Evolutionary conservation across 2,888 invertebrate species (phyloP).

Genomic region (Lasioglossum calceatum): DNA sequence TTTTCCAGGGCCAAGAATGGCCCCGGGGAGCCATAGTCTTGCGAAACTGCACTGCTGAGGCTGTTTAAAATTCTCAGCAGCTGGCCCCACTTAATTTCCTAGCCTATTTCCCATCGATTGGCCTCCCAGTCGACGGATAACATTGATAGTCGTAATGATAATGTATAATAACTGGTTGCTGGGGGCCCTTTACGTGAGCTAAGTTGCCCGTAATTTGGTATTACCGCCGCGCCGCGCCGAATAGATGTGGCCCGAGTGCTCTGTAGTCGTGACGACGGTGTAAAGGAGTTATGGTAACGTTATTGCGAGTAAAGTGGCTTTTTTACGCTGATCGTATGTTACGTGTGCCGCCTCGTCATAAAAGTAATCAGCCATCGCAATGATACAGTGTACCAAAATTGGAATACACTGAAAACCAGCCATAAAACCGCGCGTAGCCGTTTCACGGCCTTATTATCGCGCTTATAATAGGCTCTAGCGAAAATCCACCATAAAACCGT

Average conservation of each 20-base stretch:
- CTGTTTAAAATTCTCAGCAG: conserved; percentile 40
- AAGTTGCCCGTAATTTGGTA: conserved; percentile 32
- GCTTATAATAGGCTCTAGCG: neutral
- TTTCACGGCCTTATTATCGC: neutral
- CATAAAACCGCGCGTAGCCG: neutral
- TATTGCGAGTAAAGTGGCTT: conserved; percentile 18
- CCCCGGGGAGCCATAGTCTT: neutral
- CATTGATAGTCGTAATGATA: conserved; percentile 31
- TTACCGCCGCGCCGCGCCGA: neutral
- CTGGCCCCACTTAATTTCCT: conserved; percentile 16
- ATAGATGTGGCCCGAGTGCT: conserved; percentile 3
- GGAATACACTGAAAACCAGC: neutral
- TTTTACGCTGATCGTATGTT: conserved; percentile 1
- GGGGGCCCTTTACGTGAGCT: neutral
- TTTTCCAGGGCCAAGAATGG: conserved; percentile 40
- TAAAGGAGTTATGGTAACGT: conserved; percentile 10
- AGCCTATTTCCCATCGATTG: conserved; percentile 33
- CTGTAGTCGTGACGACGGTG: conserved; percentile 1
- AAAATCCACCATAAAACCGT: neutral
- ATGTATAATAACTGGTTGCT: conserved; percentile 3
- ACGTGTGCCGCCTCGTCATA: neutral
- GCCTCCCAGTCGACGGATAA: neutral
- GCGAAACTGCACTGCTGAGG: neutral
- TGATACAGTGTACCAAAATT: neutral
- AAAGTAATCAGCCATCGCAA: neutral